Percentiles rank a stretch among this genome's conserved stretches.
Evolutionary conservation across 2,888 invertebrate species (phyloP).

Genomic region (Dorcus parallelipipedus): DNA sequence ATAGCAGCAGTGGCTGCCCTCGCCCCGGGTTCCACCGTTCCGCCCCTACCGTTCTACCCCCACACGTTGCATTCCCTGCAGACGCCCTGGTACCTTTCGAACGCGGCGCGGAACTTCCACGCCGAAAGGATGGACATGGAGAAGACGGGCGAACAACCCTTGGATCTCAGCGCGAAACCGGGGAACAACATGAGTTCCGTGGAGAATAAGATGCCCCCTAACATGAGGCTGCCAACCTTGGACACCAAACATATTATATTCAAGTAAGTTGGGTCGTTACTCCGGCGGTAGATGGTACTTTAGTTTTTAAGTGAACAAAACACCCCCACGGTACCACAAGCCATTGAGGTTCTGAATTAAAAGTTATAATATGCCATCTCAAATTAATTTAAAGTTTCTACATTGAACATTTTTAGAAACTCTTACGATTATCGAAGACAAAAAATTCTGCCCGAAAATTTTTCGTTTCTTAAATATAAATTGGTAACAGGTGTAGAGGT

Average conservation of each 20-base stretch:
- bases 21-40: conserved; percentile 29
- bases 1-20: conserved; percentile 63
- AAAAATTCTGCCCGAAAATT: no score
- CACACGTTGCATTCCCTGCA: conserved; percentile 35
- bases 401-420: no score
- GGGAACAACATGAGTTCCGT: conserved; percentile 46
- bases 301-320: no score
- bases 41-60: conserved; percentile 43
- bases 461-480: no score
- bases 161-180: conserved; percentile 83
- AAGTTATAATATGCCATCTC: no score
- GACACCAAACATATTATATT: conserved; percentile 61
- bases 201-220: conserved; percentile 38
- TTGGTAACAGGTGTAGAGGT: no score
- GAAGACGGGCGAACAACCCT: conserved; percentile 66
- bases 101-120: conserved; percentile 53
- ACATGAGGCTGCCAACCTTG: conserved; percentile 44
- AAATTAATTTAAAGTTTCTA: no score
- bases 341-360: no score
- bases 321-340: no score
- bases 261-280: conserved; percentile 59
- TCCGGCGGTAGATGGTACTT: conserved; percentile 22
- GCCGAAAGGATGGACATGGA: conserved; percentile 34
- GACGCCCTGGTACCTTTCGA: conserved; percentile 48
- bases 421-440: no score